phyloP scores from a whole-genome alignment of 2,113 vertebrate species.

The Myxocyprinus asiaticus region DNA sequence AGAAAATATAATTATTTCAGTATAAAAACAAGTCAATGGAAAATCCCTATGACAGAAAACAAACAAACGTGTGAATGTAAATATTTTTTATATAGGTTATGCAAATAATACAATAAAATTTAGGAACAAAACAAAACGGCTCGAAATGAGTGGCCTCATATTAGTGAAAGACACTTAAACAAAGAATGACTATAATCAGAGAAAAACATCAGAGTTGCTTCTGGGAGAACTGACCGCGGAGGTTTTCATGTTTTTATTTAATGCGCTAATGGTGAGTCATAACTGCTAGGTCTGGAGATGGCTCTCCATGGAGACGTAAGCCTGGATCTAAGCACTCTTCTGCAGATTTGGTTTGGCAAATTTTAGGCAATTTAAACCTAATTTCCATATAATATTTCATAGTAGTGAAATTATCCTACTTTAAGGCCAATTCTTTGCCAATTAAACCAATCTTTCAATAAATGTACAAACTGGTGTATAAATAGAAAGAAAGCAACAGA shows the following conservation, averaged over 20 bases:
- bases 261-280: slow-evolving; percentile 53
- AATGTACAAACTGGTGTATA: too few relatives aligned
- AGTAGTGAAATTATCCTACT: neutral
- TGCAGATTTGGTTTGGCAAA: neutral
- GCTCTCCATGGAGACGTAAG: slow-evolving; percentile 46
- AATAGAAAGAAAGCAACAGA: too few relatives aligned
- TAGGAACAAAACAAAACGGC: too few relatives aligned
- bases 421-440: neutral
- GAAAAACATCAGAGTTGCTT: neutral
- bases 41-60: too few relatives aligned
- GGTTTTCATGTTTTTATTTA: slow-evolving; percentile 48
- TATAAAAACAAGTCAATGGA: too few relatives aligned
- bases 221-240: neutral
- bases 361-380: neutral
- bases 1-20: too few relatives aligned
- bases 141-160: neutral
- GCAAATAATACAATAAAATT: too few relatives aligned
- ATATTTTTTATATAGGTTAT: too few relatives aligned
- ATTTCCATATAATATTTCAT: too few relatives aligned
- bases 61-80: too few relatives aligned
- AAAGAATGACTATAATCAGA: slow-evolving; percentile 20
- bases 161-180: neutral
- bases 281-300: slow-evolving; percentile 41
- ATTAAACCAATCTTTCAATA: neutral
- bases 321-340: slow-evolving; percentile 19